Base-by-base conservation (phyloP, 2,888 invertebrate species). In the Drosophila acutilabella region DNA sequence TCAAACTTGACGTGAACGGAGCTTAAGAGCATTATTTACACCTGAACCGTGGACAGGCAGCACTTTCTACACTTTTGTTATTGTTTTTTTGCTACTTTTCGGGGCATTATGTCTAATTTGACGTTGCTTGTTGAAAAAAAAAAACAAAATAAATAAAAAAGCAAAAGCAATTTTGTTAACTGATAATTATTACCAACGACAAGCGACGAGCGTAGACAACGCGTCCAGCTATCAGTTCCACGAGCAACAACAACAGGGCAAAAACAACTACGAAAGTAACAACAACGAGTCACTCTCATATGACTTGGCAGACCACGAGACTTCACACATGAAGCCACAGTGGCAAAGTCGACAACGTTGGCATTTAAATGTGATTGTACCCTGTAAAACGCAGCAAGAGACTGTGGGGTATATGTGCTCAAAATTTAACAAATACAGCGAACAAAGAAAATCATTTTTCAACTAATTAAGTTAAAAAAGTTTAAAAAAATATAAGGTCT, bases 301-400 rank as follows among this genome's bases (percentile, higher is more conserved):
- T 85, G 85, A 85, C 85, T 85, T 82, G 84, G 71, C 83, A 83
- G 84, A 85, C 85, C 85, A 85, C 88, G 85, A 83, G 85, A 85
- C 85, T 85, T 84, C 75, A 69, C 85, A 87, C 80, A 78, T 87
- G 72, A 69, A 88, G 74, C 85, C 61, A 76, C 71, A 60, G 73
- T 56, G 75, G 72, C 59, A 77, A 65, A 70, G 65, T 64, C 67
- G 71, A 71, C 75, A 60, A 45, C 69, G 71, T 74, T 78, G 64
- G 74, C 75, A 80, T 84, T 82, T 78, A 76, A 85, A 88, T 88
- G 78, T 81, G 73, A 69, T 57, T 84, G 64, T 84, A 73, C 79
- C 33, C 69, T 58, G 47, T 33, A 14, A 54, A 48, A 20, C 16
- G 33, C n/a, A 45, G 41, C 3, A 1, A 7, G 2, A n/a, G 5